Evolutionary conservation across 2,888 invertebrate genomes (phyloP), one percentile per base, ranked within the genome.

Genomic region (Orgyia antiqua): DNA sequence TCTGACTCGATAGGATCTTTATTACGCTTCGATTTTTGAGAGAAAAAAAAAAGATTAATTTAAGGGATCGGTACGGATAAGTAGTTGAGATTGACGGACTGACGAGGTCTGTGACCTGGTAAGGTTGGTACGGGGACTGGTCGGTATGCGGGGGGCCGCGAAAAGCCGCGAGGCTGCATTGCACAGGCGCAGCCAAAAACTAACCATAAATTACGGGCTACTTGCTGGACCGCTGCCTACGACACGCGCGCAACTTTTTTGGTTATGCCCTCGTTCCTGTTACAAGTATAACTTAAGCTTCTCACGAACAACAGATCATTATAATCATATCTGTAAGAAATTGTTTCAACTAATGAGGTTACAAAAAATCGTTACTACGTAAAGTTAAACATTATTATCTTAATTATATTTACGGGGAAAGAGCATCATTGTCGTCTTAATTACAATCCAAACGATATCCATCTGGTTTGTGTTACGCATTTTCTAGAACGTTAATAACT

Each of bases 161-260:
- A 68, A 76, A 78, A 82, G 83, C 80, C 72, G 79, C 70, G 76
- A 71, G 77, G 77, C 83, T 49, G 68, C 84, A 84, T 82, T 83
- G 82, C 84, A 72, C 72, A 50, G 69, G 60, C 70, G 72, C 79
- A 68, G 69, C 84, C 87, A 83, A 86, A 87, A 87, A 86, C 86
- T 87, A 87, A 87, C 86, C 87, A 87, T 87, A 86, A 87, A 87
- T 87, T 87, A 87, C 84, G 75, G 73, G 73, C 79, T 72, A 78
- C 84, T 86, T 77, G 86, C 73, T 59, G 67, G 70, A 68, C 75
- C 63, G 64, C 72, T 60, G 67, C 55, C 63, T 75, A 69, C 70
- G 79, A 80, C 82, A 83, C 80, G 79, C 79, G 83, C 78, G 64
- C 51, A 36, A 50, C 62, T 72, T 82, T 80, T 78, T 78, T 73